A percentile compares a stretch with the other conserved stretches of the same genome.
Evolutionary conservation across 2,113 vertebrate genomes (phyloP).

Genomic region (Bos taurus): ARS-UCD2.0 NC_037354.1:5876001-5876500

Average conservation of each 20-base stretch:
- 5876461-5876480: not conserved
- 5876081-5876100: not conserved
- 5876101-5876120: not conserved
- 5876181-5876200: not conserved
- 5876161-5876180: not conserved
- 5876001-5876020: not conserved
- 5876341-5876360: not conserved
- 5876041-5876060: not conserved
- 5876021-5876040: not conserved
- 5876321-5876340: fast-evolving
- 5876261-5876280: not conserved
- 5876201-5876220: not conserved
- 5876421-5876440: not conserved
- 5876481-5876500: not conserved
- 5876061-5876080: not conserved
- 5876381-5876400: not conserved
- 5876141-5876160: not conserved
- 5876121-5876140: not conserved
- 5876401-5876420: not conserved
- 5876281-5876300: not conserved
- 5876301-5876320: not conserved
- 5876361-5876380: not conserved
- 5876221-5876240: not conserved
- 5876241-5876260: not conserved
- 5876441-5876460: not conserved